A percentile compares a stretch with the other conserved stretches of the same genome.
phyloP scores from a whole-genome alignment of 2,888 invertebrate species.

The Mythimna loreyi region DNA sequence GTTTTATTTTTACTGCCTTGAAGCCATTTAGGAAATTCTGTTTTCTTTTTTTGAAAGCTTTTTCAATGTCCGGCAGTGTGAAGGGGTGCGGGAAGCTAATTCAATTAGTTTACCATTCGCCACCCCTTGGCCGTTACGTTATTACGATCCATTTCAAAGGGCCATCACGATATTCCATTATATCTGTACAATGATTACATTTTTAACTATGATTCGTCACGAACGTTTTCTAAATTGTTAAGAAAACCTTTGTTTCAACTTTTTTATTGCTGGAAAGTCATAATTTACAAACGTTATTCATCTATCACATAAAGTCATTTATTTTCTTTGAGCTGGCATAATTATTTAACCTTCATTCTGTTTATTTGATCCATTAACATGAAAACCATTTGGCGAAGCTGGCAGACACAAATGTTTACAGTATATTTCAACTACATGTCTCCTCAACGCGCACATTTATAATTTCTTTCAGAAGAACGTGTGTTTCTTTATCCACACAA shows the following conservation, averaged over 20 bases:
- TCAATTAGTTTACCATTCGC: slow-evolving; percentile 70
- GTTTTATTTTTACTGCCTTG: slow-evolving; percentile 24
- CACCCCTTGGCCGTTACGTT: slow-evolving; percentile 65
- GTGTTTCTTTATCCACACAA: slow-evolving; percentile 31
- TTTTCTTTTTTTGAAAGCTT: slow-evolving; percentile 44
- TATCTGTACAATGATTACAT: slow-evolving; percentile 51
- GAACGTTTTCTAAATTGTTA: slow-evolving; percentile 39
- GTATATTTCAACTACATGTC: slow-evolving; percentile 60
- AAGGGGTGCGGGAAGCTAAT: slow-evolving; percentile 70
- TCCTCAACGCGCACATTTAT: slow-evolving; percentile 48
- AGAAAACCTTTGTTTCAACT: slow-evolving; percentile 12
- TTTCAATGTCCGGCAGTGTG: slow-evolving; percentile 50
- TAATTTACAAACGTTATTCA: slow-evolving; percentile 42
- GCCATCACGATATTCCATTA: slow-evolving; percentile 57
- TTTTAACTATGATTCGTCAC: slow-evolving; percentile 62
- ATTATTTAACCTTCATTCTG: slow-evolving; percentile 68
- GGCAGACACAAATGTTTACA: slow-evolving; percentile 68
- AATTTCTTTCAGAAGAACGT: slow-evolving; percentile 37
- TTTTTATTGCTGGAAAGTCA: slow-evolving; percentile 20
- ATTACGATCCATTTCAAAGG: slow-evolving; percentile 60
- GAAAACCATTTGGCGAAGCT: slow-evolving; percentile 72
- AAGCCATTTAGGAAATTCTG: slow-evolving; percentile 42
- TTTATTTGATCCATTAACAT: slow-evolving; percentile 72
- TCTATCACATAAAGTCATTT: slow-evolving; percentile 47
- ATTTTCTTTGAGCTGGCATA: slow-evolving; percentile 68